phyloP scores from a whole-genome alignment of 2,888 invertebrate genomes.

The Drosophila bunnanda region DNA sequence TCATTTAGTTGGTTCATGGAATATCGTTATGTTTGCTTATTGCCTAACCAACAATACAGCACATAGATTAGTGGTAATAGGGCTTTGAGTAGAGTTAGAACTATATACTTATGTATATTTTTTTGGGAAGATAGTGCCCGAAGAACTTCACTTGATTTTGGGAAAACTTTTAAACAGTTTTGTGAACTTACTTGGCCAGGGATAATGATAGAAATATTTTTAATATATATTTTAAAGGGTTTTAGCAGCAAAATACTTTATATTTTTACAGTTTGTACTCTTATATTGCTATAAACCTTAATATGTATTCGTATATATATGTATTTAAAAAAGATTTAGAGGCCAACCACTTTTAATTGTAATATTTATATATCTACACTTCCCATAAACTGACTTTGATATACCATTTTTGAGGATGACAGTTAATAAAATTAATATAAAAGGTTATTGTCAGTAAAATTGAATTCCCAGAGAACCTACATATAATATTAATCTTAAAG shows the following conservation, averaged over 20 bases:
- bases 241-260: background rate
- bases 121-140: background rate
- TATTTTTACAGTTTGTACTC: too few relatives aligned
- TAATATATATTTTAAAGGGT: background rate
- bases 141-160: background rate
- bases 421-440: background rate
- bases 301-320: background rate
- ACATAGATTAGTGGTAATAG: constrained; percentile 13
- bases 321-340: background rate
- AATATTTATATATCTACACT: background rate
- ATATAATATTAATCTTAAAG: background rate
- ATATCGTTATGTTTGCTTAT: constrained; percentile 8
- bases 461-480: too few relatives aligned
- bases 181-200: background rate
- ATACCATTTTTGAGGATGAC: background rate
- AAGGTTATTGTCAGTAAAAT: background rate
- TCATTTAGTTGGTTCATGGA: constrained; percentile 9
- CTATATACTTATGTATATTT: background rate
- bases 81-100: background rate
- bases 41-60: constrained; percentile 7
- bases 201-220: background rate
- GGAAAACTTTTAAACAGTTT: background rate
- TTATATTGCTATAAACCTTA: too few relatives aligned
- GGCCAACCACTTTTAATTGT: background rate
- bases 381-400: background rate